Conservation (phyloP, 2,113 vertebrate genomes). For the Excalfactoria chinensis region DNA sequence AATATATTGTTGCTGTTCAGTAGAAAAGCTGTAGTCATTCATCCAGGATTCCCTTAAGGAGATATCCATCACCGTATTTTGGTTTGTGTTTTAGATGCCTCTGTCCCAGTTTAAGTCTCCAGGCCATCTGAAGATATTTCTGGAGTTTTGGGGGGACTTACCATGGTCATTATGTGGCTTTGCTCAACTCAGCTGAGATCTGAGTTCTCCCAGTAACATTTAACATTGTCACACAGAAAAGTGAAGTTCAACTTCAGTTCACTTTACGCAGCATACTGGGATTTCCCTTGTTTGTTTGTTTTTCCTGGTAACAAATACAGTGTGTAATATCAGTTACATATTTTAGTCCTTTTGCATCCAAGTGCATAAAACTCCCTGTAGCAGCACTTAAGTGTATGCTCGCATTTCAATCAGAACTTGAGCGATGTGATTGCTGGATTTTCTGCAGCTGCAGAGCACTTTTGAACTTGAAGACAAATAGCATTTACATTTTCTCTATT, state of each 20-base stretch:
- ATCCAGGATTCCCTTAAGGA: background rate
- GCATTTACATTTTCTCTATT: background rate
- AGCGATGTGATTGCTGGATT: accelerated
- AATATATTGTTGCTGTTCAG: background rate
- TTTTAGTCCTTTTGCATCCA: background rate
- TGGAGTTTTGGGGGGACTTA: background rate
- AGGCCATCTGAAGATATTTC: background rate
- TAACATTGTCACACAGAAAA: background rate
- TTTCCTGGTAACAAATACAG: background rate
- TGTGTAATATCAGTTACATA: accelerated
- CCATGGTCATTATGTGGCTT: accelerated
- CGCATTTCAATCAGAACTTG: background rate
- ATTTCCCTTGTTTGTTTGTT: background rate
- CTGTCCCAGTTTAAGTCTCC: background rate
- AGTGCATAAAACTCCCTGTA: background rate
- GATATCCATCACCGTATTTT: background rate
- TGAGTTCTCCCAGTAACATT: background rate
- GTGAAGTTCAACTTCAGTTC: background rate
- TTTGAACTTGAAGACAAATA: background rate
- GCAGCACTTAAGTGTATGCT: background rate
- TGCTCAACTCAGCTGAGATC: background rate
- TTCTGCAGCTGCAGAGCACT: background rate
- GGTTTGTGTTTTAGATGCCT: background rate
- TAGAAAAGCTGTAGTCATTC: background rate
- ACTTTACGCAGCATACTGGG: background rate